Evolutionary conservation across 2,888 invertebrate species (phyloP).

Genomic region (Eudemis profundana): DNA sequence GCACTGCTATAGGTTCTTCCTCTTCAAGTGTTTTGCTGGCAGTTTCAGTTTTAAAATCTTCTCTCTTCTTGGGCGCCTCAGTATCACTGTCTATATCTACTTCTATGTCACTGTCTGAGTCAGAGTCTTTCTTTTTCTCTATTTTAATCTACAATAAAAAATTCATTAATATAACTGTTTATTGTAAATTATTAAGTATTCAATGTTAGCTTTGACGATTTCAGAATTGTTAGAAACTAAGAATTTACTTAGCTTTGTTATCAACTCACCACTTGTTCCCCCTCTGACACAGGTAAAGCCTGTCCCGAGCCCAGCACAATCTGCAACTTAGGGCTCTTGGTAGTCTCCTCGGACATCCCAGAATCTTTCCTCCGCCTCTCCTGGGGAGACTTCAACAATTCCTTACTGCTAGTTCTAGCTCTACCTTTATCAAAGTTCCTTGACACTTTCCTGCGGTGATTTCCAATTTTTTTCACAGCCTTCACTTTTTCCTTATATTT

Average conservation of each 20-base stretch:
- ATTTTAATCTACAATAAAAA: constrained; percentile 74
- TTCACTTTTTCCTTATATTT: constrained; percentile 62
- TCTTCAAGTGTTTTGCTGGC: constrained; percentile 44
- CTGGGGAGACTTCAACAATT: constrained; percentile 66
- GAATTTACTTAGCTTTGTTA: too few relatives aligned
- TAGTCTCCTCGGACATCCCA: constrained; percentile 69
- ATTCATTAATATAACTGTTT: too few relatives aligned
- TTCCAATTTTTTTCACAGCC: constrained; percentile 70
- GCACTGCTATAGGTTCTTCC: constrained; percentile 67
- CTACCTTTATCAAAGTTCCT: constrained; percentile 63
- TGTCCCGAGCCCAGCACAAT: constrained; percentile 82
- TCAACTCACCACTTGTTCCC: constrained; percentile 84
- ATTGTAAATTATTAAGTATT: too few relatives aligned
- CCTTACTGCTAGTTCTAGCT: constrained; percentile 63
- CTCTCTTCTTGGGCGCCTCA: constrained; percentile 55
- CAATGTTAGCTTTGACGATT: too few relatives aligned
- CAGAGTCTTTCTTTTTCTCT: constrained; percentile 77
- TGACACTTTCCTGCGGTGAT: constrained; percentile 75
- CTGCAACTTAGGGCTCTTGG: constrained; percentile 77
- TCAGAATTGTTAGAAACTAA: too few relatives aligned
- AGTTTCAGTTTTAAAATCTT: constrained; percentile 30
- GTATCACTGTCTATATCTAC: constrained; percentile 85
- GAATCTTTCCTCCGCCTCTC: constrained; percentile 70
- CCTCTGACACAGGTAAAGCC: constrained; percentile 84
- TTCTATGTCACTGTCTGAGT: constrained; percentile 85